Percentiles rank a stretch among this genome's conserved stretches.
phyloP scores from a whole-genome alignment of 2,113 vertebrate genomes.

The Tychaedon coryphoeus region DNA sequence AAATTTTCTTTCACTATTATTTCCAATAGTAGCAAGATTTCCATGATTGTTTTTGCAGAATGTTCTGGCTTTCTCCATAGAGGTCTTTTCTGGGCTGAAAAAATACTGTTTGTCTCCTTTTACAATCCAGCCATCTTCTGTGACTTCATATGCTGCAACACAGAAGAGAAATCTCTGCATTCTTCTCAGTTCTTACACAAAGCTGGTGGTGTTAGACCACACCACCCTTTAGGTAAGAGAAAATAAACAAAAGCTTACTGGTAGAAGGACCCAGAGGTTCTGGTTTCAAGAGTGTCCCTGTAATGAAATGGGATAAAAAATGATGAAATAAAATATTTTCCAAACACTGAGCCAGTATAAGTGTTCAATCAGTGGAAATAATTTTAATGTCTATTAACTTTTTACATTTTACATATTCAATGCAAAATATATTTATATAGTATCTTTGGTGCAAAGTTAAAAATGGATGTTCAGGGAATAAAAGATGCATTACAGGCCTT shows the following conservation, averaged over 20 bases:
- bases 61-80: slow-evolving; percentile 82
- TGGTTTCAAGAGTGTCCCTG: slow-evolving; percentile 81
- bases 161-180: background rate
- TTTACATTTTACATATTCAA: background rate
- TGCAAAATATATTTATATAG: background rate
- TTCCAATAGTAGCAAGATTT: slow-evolving; percentile 80
- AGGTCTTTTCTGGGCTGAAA: slow-evolving; percentile 73
- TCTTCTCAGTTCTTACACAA: background rate
- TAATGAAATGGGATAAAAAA: background rate
- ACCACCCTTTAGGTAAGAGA: background rate
- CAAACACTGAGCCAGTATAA: background rate
- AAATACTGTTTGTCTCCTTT: slow-evolving; percentile 86
- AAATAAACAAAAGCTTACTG: slow-evolving; percentile 68
- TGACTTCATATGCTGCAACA: slow-evolving; percentile 77
- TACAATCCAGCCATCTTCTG: slow-evolving; percentile 87
- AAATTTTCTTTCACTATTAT: slow-evolving; percentile 85
- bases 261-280: slow-evolving; percentile 68
- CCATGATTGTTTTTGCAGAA: slow-evolving; percentile 84
- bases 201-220: background rate
- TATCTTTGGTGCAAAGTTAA: background rate
- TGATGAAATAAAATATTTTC: background rate
- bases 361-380: background rate
- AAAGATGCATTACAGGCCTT: background rate
- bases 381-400: background rate
- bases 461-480: background rate